These are phyloP conservation scores for Dicrurus megarhynchus DNA, from an alignment of 2,113 vertebrate species.

Conservation along the genomic window DNA sequence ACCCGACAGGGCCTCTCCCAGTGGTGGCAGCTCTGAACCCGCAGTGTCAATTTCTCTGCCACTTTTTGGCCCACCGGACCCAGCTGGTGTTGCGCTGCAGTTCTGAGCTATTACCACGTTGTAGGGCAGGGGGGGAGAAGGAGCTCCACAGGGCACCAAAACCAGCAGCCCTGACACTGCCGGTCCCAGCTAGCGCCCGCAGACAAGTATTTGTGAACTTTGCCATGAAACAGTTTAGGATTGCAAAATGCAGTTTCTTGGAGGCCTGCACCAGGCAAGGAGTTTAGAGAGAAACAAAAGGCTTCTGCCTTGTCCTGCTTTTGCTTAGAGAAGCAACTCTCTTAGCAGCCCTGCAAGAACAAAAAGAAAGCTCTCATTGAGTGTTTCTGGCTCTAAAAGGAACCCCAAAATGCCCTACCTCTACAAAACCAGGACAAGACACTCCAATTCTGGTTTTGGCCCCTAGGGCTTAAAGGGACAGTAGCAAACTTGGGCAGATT, in stretches of 20 bases:
- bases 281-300: not conserved
- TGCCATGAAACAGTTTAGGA: not conserved
- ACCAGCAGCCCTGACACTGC: not conserved
- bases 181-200: fast-evolving
- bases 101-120: fast-evolving
- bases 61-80: not conserved
- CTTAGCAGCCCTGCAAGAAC: not conserved
- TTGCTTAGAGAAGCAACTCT: not conserved
- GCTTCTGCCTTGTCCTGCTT: not conserved
- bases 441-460: not conserved
- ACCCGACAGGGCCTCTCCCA: not conserved
- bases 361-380: not conserved
- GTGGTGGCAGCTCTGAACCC: fast-evolving
- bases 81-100: fast-evolving
- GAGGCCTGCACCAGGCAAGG: fast-evolving
- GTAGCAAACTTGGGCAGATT: not conserved
- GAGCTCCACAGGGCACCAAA: not conserved
- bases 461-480: not conserved
- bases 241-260: not conserved
- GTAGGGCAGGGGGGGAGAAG: fast-evolving
- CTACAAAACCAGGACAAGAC: not conserved
- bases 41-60: not conserved
- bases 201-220: not conserved
- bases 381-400: not conserved
- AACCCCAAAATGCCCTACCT: not conserved